A percentile compares a stretch with the other conserved stretches of the same genome.
Conservation (phyloP, 2,888 invertebrate genomes). For the Patella pellucida region DNA sequence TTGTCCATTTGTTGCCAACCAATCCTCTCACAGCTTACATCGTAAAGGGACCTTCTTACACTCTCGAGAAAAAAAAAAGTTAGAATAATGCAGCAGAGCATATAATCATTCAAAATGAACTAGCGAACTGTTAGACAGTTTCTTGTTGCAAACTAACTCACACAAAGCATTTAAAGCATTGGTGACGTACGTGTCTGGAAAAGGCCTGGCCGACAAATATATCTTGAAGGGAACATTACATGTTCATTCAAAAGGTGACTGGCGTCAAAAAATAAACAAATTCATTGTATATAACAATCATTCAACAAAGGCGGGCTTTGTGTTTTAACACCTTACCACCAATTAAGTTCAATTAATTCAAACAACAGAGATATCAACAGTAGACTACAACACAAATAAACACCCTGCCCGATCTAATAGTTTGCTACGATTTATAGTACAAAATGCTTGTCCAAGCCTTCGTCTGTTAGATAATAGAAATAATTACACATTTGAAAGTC, state of each 20-base stretch:
- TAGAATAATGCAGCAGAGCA: conserved; percentile 1
- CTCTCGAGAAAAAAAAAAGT: too few relatives aligned
- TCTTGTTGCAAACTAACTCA: conserved; percentile 19
- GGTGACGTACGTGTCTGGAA: conserved; percentile 15
- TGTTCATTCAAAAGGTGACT: conserved; percentile 35
- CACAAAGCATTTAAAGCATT: conserved; percentile 25
- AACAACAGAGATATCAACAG: conserved; percentile 25
- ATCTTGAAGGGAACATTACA: conserved; percentile 47
- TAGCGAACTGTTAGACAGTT: conserved; percentile 43
- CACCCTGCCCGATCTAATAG: neutral
- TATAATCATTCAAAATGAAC: conserved; percentile 9
- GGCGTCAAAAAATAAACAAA: conserved; percentile 30
- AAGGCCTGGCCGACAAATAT: conserved; percentile 29
- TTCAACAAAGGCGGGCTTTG: conserved; percentile 22
- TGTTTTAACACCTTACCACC: conserved; percentile 25
- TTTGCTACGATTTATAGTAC: too few relatives aligned
- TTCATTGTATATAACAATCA: conserved; percentile 29
- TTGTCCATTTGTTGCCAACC: too few relatives aligned
- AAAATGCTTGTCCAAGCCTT: too few relatives aligned
- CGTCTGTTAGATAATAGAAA: too few relatives aligned
- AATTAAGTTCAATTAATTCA: conserved; percentile 21
- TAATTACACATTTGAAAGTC: too few relatives aligned
- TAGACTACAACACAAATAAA: conserved; percentile 19
- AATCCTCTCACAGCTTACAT: too few relatives aligned
- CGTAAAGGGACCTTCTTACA: too few relatives aligned